Percentiles rank a stretch among this genome's conserved stretches.
Conservation (phyloP, 2,888 invertebrate species). For the Cantharis rufa region DNA sequence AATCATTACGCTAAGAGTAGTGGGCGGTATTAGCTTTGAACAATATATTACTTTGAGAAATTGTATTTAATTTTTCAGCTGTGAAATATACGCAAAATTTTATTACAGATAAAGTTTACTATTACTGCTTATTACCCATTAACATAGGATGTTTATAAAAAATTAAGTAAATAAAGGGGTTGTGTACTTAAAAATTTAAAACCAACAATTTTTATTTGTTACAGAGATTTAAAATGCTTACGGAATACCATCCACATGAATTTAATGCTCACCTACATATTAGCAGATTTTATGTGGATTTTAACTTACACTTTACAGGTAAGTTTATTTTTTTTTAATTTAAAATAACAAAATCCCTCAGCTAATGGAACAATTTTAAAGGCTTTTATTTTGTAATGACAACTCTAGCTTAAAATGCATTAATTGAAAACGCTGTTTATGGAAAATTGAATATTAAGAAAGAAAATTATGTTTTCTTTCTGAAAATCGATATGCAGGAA, state of each 20-base stretch:
- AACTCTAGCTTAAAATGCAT: no score
- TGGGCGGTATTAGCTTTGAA: no score
- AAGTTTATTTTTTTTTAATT: conserved; percentile 42
- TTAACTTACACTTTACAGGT: conserved; percentile 78
- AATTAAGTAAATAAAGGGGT: no score
- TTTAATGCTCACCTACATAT: conserved; percentile 87
- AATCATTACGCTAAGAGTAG: no score
- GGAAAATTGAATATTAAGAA: no score
- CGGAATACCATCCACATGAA: conserved; percentile 92
- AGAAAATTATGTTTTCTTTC: background rate
- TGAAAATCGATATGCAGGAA: background rate
- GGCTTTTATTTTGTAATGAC: background rate
- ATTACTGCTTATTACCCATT: no score
- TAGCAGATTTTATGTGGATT: conserved; percentile 87
- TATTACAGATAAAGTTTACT: no score
- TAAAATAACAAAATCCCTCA: background rate
- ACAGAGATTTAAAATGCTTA: conserved; percentile 85
- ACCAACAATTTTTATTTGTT: conserved; percentile 50
- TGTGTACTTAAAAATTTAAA: background rate
- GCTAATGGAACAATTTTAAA: background rate
- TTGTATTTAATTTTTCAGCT: no score
- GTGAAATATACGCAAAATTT: no score
- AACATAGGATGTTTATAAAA: no score
- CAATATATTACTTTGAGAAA: no score
- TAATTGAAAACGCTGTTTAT: no score